A percentile compares a stretch with the other conserved stretches of the same genome.
Conservation (phyloP, 2,888 invertebrate genomes). For the Atethmia centrago region DNA sequence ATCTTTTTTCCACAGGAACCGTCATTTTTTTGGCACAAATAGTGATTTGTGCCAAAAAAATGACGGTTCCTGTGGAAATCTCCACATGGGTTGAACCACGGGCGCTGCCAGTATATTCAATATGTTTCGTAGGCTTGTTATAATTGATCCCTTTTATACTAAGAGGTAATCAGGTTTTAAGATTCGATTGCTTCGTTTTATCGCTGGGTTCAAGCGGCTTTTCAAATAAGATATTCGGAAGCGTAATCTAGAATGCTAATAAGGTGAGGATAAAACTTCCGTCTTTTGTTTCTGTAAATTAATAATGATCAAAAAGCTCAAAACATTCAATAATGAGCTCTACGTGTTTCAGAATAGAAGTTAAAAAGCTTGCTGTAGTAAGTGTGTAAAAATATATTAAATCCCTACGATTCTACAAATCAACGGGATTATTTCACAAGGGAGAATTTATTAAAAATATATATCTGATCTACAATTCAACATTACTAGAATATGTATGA, state of each 20-base stretch:
- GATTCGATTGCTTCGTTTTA: slow-evolving; percentile 27
- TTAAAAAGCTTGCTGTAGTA: not conserved
- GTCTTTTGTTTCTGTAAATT: slow-evolving; percentile 31
- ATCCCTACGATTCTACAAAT: not conserved
- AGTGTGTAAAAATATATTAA: not conserved
- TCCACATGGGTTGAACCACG: not conserved
- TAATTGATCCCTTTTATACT: slow-evolving; percentile 40
- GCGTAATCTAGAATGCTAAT: slow-evolving; percentile 48
- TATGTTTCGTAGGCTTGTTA: slow-evolving; percentile 18
- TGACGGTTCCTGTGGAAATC: not conserved
- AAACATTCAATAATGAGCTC: slow-evolving; percentile 9
- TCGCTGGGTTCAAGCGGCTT: slow-evolving; percentile 22
- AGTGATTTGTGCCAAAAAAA: too few relatives aligned
- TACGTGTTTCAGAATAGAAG: not conserved
- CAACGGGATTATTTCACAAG: not conserved
- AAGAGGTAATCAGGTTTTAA: slow-evolving; percentile 23
- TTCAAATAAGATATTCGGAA: slow-evolving; percentile 31
- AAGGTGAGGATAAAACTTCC: slow-evolving; percentile 13
- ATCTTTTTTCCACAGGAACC: too few relatives aligned
- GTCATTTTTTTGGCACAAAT: too few relatives aligned
- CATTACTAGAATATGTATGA: slow-evolving; percentile 47
- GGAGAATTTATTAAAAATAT: slow-evolving; percentile 31
- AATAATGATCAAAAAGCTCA: slow-evolving; percentile 11
- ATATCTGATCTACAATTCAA: slow-evolving; percentile 25
- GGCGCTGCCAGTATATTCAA: not conserved